phyloP scores from a whole-genome alignment of 2,113 vertebrate genomes.

The Sitta europaea region DNA sequence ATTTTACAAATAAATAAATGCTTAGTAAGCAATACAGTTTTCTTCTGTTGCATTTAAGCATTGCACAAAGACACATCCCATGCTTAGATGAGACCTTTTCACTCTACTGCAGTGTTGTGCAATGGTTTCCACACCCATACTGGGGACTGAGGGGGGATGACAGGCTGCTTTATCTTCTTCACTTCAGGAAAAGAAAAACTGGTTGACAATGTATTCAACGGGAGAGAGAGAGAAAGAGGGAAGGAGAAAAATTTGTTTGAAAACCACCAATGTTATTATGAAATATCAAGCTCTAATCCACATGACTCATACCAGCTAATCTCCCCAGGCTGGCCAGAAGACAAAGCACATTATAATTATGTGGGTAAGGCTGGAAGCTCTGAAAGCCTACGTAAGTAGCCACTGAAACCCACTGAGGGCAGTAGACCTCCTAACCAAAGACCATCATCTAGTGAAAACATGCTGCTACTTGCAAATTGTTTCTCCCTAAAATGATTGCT shows the following conservation, averaged over 20 bases:
- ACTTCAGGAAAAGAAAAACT: not conserved
- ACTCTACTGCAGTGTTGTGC: not conserved
- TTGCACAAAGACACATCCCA: not conserved
- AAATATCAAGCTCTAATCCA: constrained; percentile 16
- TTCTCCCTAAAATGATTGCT: constrained; percentile 9
- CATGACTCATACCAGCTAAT: constrained; percentile 40
- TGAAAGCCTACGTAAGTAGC: not conserved
- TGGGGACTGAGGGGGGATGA: not conserved
- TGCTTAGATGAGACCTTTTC: not conserved
- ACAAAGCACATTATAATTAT: constrained; percentile 39
- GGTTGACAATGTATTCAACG: not conserved
- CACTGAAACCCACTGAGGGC: constrained; percentile 39
- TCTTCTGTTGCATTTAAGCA: not conserved
- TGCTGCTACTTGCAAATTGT: not conserved
- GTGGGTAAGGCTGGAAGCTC: not conserved
- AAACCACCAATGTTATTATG: not conserved
- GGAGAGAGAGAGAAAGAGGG: not conserved
- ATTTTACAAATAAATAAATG: not conserved
- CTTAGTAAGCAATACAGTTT: not conserved
- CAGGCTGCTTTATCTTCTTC: not conserved
- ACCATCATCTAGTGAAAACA: constrained; percentile 3
- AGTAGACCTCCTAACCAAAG: not conserved
- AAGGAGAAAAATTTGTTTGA: not conserved
- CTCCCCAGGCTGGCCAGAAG: constrained; percentile 1
- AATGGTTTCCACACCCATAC: not conserved